Evolutionary conservation across 1,140 invertebrate species (phyloP), one percentile per base, ranked within the genome.

Genomic region (Hesperophylax magnus): DNA sequence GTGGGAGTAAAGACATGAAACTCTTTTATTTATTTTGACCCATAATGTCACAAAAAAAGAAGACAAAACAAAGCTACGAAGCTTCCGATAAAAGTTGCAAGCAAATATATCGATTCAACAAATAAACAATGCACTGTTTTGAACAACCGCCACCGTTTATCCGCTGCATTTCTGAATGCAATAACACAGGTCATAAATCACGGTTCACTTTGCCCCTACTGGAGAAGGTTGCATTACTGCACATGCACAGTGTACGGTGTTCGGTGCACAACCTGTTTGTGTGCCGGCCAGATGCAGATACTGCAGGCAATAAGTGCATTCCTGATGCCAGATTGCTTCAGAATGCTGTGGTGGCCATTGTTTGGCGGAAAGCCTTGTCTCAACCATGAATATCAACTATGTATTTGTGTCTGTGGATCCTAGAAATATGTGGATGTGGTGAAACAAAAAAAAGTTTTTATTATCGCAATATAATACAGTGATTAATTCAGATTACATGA

Each of bases 221-320:
- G 39, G 39, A 47, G 39, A 14, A 47, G 39, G 39, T 47, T 47
- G 39, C 39, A 47, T 47, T 47, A 47, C 39, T 47, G 39, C 39
- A 39, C 34, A 72, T 72, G 22, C 69, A 47, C 11, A 14, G 39
- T 34, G 34, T 34, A 47, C 39, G 39, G 39, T 14, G 39, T 14
- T 47, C 52, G 17, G 15, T 39, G 18, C 58, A 14, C 18, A 22
- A 75, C 69, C 65, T 80, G 69, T 22, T 7, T 60, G 77, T 22
- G 8, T 47, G 39, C 39, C 39, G 71, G 53, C 60, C 78, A 79
- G 78, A 79, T 76, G 72, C 60, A 67, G 74, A 76, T 81, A 81
- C 76, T 81, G 79, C 79, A 76, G 58, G 79, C 72, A 81, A 81
- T 81, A 81, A 81, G 79, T 81, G 79, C 72, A 81, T 81, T 81